phyloP scores from a whole-genome alignment of 2,113 vertebrate species.

The Mystacornis crossleyi region DNA sequence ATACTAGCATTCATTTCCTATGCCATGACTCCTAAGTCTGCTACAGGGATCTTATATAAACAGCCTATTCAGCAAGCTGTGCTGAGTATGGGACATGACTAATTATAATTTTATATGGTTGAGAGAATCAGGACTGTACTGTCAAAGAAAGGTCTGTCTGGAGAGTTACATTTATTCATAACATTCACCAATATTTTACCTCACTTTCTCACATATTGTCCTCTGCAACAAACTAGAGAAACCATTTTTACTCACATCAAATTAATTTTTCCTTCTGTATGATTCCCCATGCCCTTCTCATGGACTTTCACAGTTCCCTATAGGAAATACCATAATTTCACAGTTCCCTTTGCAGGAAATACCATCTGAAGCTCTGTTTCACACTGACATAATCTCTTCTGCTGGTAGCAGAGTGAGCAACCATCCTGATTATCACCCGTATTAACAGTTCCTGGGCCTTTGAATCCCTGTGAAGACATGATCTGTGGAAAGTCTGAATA shows the following conservation, averaged over 20 bases:
- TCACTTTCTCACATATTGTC: neutral
- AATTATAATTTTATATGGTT: slow-evolving; percentile 32
- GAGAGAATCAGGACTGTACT: neutral
- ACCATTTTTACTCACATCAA: neutral
- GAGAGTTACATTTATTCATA: neutral
- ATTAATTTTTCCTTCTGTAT: neutral
- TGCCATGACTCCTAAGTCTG: neutral
- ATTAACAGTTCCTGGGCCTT: neutral
- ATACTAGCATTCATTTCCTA: neutral
- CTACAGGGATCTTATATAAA: slow-evolving; percentile 7
- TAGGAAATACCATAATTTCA: neutral
- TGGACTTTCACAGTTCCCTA: neutral
- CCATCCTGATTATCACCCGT: neutral
- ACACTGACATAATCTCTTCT: neutral
- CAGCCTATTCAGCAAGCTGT: slow-evolving; percentile 10
- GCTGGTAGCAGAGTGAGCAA: neutral
- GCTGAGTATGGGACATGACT: slow-evolving; percentile 11
- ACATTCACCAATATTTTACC: neutral
- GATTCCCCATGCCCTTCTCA: neutral
- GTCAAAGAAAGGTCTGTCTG: neutral
- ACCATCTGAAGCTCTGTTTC: neutral
- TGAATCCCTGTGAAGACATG: neutral
- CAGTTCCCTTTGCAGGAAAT: neutral
- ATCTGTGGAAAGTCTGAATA: neutral
- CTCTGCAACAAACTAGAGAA: neutral